Base-by-base conservation (phyloP, 2,113 vertebrate genomes). In the Phalacrocorax aristotelis region DNA sequence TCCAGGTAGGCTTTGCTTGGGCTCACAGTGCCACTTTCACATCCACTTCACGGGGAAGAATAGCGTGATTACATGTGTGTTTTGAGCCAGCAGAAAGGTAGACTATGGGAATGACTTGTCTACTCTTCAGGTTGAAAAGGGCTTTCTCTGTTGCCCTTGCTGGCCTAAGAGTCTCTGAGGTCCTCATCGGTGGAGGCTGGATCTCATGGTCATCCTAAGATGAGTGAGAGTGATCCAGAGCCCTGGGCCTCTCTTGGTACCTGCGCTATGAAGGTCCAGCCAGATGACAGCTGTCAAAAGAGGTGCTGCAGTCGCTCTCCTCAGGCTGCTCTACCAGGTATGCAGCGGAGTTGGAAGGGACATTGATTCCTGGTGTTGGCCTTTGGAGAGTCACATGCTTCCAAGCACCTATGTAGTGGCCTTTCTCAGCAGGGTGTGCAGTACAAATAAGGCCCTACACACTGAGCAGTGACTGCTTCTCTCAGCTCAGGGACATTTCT, bases 301-400 rank as follows among this genome's bases (percentile, higher is more conserved):
- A 87, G 25, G 0, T 23, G 19, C 30, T 52, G 32, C 27, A 44
- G 30, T 18, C 0, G 0, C n/a, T 60, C 8, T 46, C 21, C 42
- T n/a, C 18, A 18, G 21, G 19, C 52, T 76, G 38, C n/a, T 77
- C 64, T 46, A 26, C 69, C 26, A 20, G 22, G 23, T 15, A n/a
- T 51, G 27, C 6, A 5, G n/a, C 5, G 20, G 34, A 38, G 58
- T 7, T 66, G 40, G 27, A n/a, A 89, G 40, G 23, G n/a, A 26
- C 57, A 30, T 9, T 30, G 23, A 6, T 42, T 3, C 14, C 11
- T 22, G 1, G 38, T 49, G 5, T 20, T 77, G 18, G 15, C 23
- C 52, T 61, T 49, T 40, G 3, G 2, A 20, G 1, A 32, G 64
- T 14, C 58, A 66, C 16, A n/a, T 0, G 0, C 38, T 30, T 46